Evolutionary conservation across 2,797 vertebrate species (phyloP).

Genomic region (Hafferia zeledoni): DNA sequence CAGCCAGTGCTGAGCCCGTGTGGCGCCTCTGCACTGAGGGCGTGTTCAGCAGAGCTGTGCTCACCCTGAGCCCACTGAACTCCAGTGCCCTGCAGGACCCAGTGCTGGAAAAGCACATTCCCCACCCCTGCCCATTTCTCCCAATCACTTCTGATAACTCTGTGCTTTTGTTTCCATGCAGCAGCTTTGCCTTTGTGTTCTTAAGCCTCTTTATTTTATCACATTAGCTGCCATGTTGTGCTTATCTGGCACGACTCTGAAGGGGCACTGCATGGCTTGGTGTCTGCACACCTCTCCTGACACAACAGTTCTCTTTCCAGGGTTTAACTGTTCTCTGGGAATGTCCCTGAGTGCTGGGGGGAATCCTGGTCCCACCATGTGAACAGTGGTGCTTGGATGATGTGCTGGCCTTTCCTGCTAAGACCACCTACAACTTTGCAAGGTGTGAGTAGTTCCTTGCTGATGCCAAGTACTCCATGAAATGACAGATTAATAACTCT

Average conservation of each 20-base stretch:
- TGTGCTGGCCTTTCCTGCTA: neutral
- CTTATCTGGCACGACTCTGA: neutral
- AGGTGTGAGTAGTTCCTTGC: neutral
- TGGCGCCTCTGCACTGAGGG: neutral
- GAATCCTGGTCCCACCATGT: neutral
- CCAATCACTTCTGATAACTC: neutral
- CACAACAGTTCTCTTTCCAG: neutral
- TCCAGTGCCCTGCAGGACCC: neutral
- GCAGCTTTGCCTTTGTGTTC: neutral
- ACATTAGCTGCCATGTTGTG: fast-evolving
- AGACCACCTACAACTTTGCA: neutral
- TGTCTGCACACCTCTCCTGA: neutral
- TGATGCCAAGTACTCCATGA: neutral
- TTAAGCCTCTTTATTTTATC: neutral
- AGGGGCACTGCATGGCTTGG: fast-evolving
- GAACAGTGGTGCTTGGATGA: fast-evolving
- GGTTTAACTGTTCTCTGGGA: neutral
- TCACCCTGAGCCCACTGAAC: neutral
- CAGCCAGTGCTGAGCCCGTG: neutral
- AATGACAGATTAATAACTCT: neutral
- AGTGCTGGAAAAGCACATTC: neutral
- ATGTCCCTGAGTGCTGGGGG: neutral
- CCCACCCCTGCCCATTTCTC: neutral
- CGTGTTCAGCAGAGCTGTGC: neutral
- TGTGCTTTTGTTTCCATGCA: neutral